A percentile compares a stretch with the other conserved stretches of the same genome.
phyloP scores from a whole-genome alignment of 2,797 vertebrate species.

The Zonotrichia albicollis region DNA sequence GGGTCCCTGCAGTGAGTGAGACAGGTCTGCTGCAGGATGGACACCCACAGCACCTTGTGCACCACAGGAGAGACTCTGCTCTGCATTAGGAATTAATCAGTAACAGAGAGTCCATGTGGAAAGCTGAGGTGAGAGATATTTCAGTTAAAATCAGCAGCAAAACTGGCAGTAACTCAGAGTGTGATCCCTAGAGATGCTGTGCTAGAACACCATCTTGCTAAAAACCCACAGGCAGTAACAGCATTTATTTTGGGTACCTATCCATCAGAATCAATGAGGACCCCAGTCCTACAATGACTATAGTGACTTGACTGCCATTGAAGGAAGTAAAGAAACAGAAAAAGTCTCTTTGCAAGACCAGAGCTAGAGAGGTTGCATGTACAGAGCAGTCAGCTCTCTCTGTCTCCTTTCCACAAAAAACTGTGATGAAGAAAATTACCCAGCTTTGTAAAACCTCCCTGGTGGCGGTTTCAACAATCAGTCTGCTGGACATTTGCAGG shows the following conservation, averaged over 20 bases:
- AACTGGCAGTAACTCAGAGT: neutral
- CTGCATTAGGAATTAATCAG: neutral
- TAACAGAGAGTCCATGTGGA: neutral
- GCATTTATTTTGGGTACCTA: neutral
- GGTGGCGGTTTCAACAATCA: neutral
- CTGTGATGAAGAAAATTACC: neutral
- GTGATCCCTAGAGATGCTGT: neutral
- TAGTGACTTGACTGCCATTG: neutral
- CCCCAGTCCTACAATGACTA: neutral
- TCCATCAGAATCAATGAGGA: neutral
- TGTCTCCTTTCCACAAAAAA: neutral
- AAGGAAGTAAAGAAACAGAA: neutral
- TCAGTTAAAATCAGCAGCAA: neutral
- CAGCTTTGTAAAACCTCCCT: accelerated
- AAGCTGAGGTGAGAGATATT: neutral
- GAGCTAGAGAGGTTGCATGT: neutral
- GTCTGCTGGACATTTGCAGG: neutral
- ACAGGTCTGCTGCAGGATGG: neutral
- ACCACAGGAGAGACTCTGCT: neutral
- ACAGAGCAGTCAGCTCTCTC: neutral
- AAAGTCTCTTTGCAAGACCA: neutral
- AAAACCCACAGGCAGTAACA: neutral
- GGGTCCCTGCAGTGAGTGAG: neutral
- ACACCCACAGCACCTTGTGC: neutral
- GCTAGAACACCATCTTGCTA: neutral